Evolutionary conservation across 2,888 invertebrate species (phyloP), one percentile per base, ranked within the genome.

Genomic region (Abrostola triplasia): DNA sequence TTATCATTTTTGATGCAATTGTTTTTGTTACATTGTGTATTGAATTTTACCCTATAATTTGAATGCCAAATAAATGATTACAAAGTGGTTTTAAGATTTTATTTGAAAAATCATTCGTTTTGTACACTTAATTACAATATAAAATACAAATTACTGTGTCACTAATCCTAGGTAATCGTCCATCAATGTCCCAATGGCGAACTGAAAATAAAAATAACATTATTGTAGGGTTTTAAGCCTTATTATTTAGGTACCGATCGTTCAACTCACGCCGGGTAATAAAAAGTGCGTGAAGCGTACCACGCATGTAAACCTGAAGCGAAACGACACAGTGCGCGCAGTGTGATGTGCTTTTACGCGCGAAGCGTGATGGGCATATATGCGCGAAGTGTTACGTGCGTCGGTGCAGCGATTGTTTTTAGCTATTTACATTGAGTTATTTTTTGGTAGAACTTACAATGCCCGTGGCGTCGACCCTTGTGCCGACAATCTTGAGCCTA

Each of bases 131-230:
- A 41, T 35, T 55, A 55, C 60, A 59, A 54, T 64, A 69, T 59
- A 64, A 60, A 61, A 24, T 60, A 53, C 64, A 64, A 73, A 77
- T 88, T 83, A 94, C 76, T 94, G 94, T 70, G 94, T 94, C 68
- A 96, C 96, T 85, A 97, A 93, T 83, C 99, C 99, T 85, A 99
- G 94, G 90, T 98, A 99, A 94, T 99, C 99, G 85, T 99, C 99
- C 99, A 99, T 99, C 58, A 99, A 95, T 0, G 99, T 99, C 72
- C 99, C 99, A 91, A 99, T 99, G 0, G 99, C 99, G 95, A 99
- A 99, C 98, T 98, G 95, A 96, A 96, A 78, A 81, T 81, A 88
- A 87, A 84, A 73, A 70, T 59, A 6, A 35, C 13, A 44, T 12
- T 55, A 37, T 38, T 13, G 24, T 24, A 2, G 24, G 1, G 24